A percentile compares a stretch with the other conserved stretches of the same genome.
Evolutionary conservation across 2,888 invertebrate genomes (phyloP).

Genomic region (Ditylenchus weischeri): DNA sequence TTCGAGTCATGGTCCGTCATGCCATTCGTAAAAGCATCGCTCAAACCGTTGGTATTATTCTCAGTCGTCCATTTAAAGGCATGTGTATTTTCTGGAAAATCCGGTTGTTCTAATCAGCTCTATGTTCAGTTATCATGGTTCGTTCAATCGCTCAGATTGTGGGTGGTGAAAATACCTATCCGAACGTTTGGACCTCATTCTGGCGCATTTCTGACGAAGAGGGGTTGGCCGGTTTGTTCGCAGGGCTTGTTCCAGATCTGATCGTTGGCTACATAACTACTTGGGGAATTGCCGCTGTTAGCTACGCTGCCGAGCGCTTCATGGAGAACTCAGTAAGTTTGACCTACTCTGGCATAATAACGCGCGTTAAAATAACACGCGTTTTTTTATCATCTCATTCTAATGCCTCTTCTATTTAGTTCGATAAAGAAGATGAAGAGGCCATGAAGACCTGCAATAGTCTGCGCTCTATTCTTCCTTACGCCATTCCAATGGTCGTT

Average conservation of each 20-base stretch:
- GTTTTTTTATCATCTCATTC: no score
- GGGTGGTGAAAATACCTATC: slow-evolving; percentile 80
- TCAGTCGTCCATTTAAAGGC: slow-evolving; percentile 81
- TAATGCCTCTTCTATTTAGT: neutral
- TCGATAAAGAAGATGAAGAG: slow-evolving; percentile 9
- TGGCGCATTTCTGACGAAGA: slow-evolving; percentile 79
- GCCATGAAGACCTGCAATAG: neutral
- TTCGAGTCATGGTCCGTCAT: slow-evolving; percentile 43
- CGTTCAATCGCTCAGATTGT: slow-evolving; percentile 92
- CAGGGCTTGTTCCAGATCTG: slow-evolving; percentile 81
- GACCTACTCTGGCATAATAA: no score
- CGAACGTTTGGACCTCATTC: slow-evolving; percentile 66
- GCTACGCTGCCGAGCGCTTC: slow-evolving; percentile 40
- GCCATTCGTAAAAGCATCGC: slow-evolving; percentile 68
- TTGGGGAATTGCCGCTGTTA: slow-evolving; percentile 70
- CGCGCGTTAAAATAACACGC: no score
- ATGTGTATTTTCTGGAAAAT: slow-evolving; percentile 15
- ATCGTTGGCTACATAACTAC: slow-evolving; percentile 79
- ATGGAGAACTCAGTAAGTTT: slow-evolving; percentile 19
- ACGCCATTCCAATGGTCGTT: slow-evolving; percentile 70
- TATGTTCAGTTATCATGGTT: slow-evolving; percentile 72
- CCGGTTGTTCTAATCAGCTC: neutral
- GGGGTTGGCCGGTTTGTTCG: slow-evolving; percentile 73
- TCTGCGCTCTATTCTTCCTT: slow-evolving; percentile 33
- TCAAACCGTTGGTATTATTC: slow-evolving; percentile 71